Conservation (phyloP, 1,140 invertebrate species). For the Magallana gigas region DNA sequence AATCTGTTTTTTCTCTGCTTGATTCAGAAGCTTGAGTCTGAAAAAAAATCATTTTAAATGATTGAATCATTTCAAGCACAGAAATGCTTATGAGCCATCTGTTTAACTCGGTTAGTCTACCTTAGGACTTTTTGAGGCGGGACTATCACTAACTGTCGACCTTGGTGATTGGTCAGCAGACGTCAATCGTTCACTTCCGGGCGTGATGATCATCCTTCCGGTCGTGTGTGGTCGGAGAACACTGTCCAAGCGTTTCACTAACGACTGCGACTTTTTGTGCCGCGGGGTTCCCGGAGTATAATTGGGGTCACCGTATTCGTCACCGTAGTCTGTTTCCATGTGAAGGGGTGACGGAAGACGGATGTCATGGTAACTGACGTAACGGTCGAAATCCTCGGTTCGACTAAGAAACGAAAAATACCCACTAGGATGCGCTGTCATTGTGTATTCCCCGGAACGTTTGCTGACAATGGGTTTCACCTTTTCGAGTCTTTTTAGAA, state of each 20-base stretch:
- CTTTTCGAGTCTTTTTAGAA: constrained; percentile 18
- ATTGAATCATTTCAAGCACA: not conserved
- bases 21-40: not conserved
- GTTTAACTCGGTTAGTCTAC: not conserved
- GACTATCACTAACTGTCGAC: constrained; percentile 4
- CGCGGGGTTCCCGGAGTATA: not conserved
- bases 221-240: constrained; percentile 7
- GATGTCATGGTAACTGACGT: constrained; percentile 8
- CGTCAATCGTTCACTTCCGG: constrained; percentile 1
- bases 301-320: not conserved
- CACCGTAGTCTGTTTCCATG: not conserved
- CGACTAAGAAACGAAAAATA: constrained; percentile 27
- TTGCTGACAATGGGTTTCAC: not conserved
- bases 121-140: not conserved
- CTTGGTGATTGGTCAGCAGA: not conserved
- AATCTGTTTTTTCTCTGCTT: not conserved
- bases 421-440: not conserved
- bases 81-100: not conserved
- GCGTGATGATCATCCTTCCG: constrained; percentile 15
- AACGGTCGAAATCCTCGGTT: not conserved
- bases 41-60: not conserved
- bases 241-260: not conserved
- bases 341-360: not conserved
- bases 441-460: not conserved
- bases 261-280: not conserved